These are phyloP conservation scores for Micronycteris hirsuta DNA, from an alignment of 2,113 vertebrate genomes.

Conservation along the genomic window DNA sequence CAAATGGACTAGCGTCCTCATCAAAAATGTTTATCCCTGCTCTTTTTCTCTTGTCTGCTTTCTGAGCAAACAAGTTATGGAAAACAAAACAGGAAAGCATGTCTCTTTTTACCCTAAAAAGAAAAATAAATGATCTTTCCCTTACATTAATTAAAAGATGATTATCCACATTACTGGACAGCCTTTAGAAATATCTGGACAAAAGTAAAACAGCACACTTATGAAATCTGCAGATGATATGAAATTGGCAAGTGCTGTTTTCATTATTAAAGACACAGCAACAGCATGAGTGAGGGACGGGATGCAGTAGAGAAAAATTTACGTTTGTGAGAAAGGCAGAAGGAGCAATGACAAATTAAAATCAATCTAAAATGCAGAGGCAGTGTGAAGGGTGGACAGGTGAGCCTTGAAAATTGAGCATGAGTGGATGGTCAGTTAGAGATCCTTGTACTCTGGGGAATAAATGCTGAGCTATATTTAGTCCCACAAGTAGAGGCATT, in stretches of 20 bases:
- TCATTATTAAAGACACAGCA: neutral
- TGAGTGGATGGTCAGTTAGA: neutral
- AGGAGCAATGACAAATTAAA: neutral
- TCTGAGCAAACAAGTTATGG: constrained; percentile 2
- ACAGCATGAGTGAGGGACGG: neutral
- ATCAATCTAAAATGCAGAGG: neutral
- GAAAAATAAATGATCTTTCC: constrained; percentile 8
- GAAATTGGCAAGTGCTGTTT: constrained; percentile 44
- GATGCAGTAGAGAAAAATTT: neutral
- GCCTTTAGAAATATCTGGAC: constrained; percentile 42
- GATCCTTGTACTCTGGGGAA: neutral
- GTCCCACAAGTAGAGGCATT: constrained; percentile 55
- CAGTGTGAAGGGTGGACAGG: neutral
- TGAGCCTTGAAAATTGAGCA: neutral
- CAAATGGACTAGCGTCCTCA: neutral
- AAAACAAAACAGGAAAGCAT: constrained; percentile 11
- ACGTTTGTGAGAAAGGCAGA: neutral
- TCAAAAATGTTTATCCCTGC: neutral
- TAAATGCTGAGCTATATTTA: constrained; percentile 35
- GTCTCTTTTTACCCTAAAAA: neutral
- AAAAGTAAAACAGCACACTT: constrained; percentile 38
- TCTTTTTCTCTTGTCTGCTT: neutral
- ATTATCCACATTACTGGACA: neutral
- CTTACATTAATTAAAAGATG: constrained; percentile 49
- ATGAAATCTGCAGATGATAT: constrained; percentile 59